Base-by-base conservation (phyloP, 2,888 invertebrate genomes). In the Sclerodermus sp. region DNA sequence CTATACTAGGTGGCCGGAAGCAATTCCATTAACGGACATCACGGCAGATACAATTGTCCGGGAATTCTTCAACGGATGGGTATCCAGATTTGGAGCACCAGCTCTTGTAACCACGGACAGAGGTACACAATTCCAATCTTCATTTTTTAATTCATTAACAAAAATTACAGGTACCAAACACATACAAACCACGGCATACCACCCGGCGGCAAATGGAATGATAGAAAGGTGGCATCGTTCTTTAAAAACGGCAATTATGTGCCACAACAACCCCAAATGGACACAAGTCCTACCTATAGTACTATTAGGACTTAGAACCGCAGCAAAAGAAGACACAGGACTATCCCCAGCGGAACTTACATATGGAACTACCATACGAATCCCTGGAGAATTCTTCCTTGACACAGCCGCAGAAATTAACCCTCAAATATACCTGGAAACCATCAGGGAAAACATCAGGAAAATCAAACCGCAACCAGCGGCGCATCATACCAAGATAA, bases 141-240 rank as follows among this genome's bases (percentile, higher is more conserved):
- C 30, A 1, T 52, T 68, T n/a, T 67, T 62, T 45, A 23, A 18
- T 17, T 45, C 16, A 6, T 55, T 51, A 30, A 47, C 43, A 12
- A 53, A 39, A 4, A 14, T 49, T 8, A 37, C 58, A 3, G 65
- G 62, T 5, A 47, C 54, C 14, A 14, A 53, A n/a, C 47, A 45
- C 18, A 43, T 50, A 2, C 47, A 49, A 10, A 60, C 62, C 9
- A 60, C 62, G 5, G 41, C 60, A 2, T 62, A 62, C 13, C 49
- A 49, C 15, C 52, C 52, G 23, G 41, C 44, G 16, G 41, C 44
- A 16, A 52, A 55, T n/a, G 55, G 49, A 8, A 52, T 67, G 44
- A 55, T 73, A 5, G 69, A 75, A 45, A 41, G 68, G 10, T 58
- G 61, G 41, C 68, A 70, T 40, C 47, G 70, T 2, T 49, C 54